Conservation (phyloP, 1,140 invertebrate genomes). For the Eciton burchellii region DNA sequence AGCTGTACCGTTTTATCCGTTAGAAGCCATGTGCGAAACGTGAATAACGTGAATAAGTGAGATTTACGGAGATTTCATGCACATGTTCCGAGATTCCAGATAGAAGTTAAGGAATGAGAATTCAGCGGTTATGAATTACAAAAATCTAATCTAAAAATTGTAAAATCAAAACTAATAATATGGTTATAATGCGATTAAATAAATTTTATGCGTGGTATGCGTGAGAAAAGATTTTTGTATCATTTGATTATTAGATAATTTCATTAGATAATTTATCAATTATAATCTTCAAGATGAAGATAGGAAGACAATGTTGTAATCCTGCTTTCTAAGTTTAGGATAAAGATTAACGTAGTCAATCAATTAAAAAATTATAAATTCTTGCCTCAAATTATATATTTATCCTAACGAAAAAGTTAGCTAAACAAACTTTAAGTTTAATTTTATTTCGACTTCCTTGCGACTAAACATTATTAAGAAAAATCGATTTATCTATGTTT, state of each 20-base stretch:
- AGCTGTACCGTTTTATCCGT: conserved; percentile 38
- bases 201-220: not conserved
- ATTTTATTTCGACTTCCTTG: conserved; percentile 25
- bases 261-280: too few relatives aligned
- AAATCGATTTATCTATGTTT: conserved; percentile 44
- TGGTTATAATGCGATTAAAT: conserved; percentile 8
- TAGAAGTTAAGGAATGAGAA: conserved; percentile 28
- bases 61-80: not conserved
- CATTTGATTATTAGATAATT: not conserved
- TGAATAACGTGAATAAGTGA: conserved; percentile 11
- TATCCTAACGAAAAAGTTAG: conserved; percentile 25
- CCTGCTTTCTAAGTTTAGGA: not conserved
- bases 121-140: not conserved
- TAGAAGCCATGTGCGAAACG: conserved; percentile 16
- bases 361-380: conserved; percentile 41
- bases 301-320: not conserved
- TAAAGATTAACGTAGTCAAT: conserved; percentile 15
- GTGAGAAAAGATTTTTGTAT: not conserved
- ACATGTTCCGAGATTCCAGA: conserved; percentile 12
- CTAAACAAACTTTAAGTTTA: conserved; percentile 43
- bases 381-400: conserved; percentile 24
- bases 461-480: conserved; percentile 33
- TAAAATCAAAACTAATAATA: not conserved
- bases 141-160: not conserved
- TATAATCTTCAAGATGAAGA: not conserved